Conservation (phyloP, 2,888 invertebrate genomes). For the Oscheius sp. region DNA sequence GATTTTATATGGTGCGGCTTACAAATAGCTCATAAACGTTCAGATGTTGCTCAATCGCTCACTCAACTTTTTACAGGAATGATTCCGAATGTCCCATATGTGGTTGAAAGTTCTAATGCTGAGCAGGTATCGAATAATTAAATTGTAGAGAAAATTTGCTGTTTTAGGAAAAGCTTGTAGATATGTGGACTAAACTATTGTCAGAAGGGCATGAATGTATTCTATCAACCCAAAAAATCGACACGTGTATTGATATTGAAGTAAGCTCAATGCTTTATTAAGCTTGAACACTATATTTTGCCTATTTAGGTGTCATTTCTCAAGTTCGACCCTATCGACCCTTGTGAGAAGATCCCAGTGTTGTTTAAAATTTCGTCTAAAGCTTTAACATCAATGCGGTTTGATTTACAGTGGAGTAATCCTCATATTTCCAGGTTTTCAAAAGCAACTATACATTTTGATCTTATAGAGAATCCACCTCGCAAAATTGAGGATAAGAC, state of each 20-base stretch:
- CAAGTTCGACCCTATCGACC: conserved; percentile 2
- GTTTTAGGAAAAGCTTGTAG: conserved; percentile 40
- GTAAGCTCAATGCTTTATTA: not conserved
- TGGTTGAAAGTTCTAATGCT: not conserved
- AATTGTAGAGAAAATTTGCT: not conserved
- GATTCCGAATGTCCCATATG: conserved; percentile 20
- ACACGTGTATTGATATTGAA: conserved; percentile 37
- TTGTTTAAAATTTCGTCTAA: not conserved
- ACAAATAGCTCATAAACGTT: conserved; percentile 31
- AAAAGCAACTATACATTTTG: not conserved
- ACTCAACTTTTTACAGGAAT: not conserved
- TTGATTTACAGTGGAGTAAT: too few species aligned
- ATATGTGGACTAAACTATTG: conserved; percentile 42
- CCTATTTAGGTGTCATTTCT: conserved; percentile 18
- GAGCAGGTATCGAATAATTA: conserved; percentile 12
- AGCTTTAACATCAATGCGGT: not conserved
- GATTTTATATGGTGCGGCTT: conserved; percentile 47
- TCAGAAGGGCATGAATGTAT: conserved; percentile 40
- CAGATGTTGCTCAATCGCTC: conserved; percentile 5
- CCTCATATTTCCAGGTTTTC: not conserved
- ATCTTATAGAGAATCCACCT: not conserved
- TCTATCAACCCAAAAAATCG: conserved; percentile 41
- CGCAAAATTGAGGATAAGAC: not conserved
- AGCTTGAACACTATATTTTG: not conserved
- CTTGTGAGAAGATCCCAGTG: not conserved